phyloP scores from a whole-genome alignment of 2,888 invertebrate genomes.

The Stratiomys singularior region DNA sequence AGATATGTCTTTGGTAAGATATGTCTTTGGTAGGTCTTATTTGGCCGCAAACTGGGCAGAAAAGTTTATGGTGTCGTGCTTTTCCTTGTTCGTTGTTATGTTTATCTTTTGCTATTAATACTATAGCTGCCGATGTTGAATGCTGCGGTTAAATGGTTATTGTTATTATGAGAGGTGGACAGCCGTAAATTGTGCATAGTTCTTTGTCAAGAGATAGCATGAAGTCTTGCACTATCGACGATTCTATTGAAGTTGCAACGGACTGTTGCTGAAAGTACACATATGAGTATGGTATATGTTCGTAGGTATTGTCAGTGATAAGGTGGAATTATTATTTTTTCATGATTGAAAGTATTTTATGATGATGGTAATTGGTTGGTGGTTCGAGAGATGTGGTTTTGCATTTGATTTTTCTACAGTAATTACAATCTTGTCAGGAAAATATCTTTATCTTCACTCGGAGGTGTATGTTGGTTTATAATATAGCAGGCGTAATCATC shows the following conservation, averaged over 20 bases:
- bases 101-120: slow-evolving; percentile 23
- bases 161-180: slow-evolving; percentile 26
- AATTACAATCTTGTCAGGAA: background rate
- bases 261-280: background rate
- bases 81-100: slow-evolving; percentile 5
- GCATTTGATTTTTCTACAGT: background rate
- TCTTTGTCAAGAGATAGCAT: slow-evolving; percentile 5
- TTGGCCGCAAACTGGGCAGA: background rate
- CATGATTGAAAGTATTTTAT: background rate
- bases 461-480: background rate
- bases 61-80: slow-evolving; percentile 3
- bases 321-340: background rate
- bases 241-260: background rate
- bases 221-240: background rate
- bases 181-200: slow-evolving; percentile 15
- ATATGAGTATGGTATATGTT: background rate
- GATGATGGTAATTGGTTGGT: background rate
- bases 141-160: slow-evolving; percentile 17
- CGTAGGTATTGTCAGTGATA: background rate
- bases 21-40: background rate
- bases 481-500: background rate
- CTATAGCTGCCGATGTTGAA: background rate
- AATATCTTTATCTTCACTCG: no score
- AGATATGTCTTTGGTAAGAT: background rate
- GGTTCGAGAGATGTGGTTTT: background rate